Percentiles rank a stretch among this genome's conserved stretches.
Conservation (phyloP, 53 echinoderm and acorn worm genomes). For the Hippasteria phrygiana region DNA sequence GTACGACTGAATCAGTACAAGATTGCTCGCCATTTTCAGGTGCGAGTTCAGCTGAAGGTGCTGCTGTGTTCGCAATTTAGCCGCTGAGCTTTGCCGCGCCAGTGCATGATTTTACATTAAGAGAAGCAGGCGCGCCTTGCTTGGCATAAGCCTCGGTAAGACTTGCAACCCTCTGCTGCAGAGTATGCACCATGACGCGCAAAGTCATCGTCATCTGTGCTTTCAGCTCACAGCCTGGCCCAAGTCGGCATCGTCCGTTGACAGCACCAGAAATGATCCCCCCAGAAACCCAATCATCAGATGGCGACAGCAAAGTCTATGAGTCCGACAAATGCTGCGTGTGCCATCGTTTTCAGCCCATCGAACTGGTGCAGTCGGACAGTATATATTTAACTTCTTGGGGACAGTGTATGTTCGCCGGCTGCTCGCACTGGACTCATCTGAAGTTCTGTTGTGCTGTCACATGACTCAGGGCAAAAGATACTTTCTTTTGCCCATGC, state of each 20-base stretch:
- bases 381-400: slow-evolving; percentile 1
- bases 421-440: not conserved
- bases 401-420: slow-evolving; percentile 3
- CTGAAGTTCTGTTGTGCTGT: slow-evolving; percentile 9
- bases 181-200: no score
- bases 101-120: no score
- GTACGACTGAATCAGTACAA: no score
- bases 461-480: not conserved
- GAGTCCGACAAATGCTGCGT: slow-evolving; percentile 8
- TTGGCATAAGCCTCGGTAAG: no score
- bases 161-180: no score
- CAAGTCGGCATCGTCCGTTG: not conserved
- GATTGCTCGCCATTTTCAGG: no score
- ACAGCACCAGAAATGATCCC: no score
- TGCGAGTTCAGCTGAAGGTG: no score
- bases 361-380: not conserved
- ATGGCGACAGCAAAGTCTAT: not conserved
- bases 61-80: no score
- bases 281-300: not conserved
- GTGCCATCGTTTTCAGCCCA: not conserved
- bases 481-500: slow-evolving; percentile 25
- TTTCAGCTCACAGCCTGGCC: not conserved
- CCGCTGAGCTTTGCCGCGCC: no score
- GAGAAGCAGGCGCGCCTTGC: no score
- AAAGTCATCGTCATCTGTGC: not conserved